A percentile compares a stretch with the other conserved stretches of the same genome.
Evolutionary conservation across 2,113 vertebrate genomes (phyloP).

Genomic region (Anguilla rostrata): DNA sequence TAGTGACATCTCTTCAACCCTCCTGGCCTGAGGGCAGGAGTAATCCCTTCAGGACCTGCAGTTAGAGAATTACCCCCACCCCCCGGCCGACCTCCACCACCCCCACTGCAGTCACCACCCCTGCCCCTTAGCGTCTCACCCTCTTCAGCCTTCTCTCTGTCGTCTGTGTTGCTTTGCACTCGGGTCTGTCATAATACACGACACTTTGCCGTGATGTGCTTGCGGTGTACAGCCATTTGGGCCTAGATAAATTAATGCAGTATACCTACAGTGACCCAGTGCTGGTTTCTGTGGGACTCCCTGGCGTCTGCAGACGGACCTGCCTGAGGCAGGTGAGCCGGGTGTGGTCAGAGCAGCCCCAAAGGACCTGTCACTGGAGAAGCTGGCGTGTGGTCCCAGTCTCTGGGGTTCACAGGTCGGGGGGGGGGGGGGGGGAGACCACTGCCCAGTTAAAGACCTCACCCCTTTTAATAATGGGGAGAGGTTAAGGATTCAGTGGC

Average conservation of each 20-base stretch:
- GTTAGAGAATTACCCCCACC: constrained; percentile 37
- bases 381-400: constrained; percentile 21
- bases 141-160: no score
- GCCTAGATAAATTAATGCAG: no score
- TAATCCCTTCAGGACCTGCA: constrained; percentile 28
- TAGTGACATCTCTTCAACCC: constrained; percentile 52
- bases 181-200: no score
- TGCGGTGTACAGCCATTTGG: neutral
- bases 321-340: neutral
- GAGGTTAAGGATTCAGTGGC: neutral
- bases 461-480: neutral
- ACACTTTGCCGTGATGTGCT: no score
- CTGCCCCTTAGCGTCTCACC: neutral
- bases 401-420: constrained; percentile 21
- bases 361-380: constrained; percentile 1
- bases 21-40: constrained; percentile 49
- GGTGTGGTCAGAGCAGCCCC: neutral
- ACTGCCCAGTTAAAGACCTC: constrained; percentile 2
- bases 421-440: neutral
- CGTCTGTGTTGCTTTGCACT: no score
- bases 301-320: neutral
- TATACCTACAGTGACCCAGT: neutral
- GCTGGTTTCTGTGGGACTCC: neutral
- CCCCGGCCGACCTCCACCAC: constrained; percentile 22
- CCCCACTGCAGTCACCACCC: constrained; percentile 13